Evolutionary conservation across 2,113 vertebrate species (phyloP).

Genomic region (Festucalex cinctus): DNA sequence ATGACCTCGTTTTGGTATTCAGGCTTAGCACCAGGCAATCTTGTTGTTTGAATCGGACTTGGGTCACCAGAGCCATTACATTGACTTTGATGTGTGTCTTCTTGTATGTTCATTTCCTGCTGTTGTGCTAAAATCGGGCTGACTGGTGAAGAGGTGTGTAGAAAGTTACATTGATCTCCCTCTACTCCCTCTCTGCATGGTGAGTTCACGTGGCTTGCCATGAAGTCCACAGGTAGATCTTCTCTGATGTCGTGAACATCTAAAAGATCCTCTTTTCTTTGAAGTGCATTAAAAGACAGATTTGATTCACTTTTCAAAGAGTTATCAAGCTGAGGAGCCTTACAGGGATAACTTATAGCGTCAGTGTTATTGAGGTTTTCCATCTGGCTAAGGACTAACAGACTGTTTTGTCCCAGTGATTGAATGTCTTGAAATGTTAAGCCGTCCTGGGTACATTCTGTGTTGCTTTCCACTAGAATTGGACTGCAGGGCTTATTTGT

Average conservation of each 20-base stretch:
- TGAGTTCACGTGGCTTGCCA: conserved; percentile 60
- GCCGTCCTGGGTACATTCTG: conserved; percentile 24
- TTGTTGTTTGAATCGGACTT: conserved; percentile 29
- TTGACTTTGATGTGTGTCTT: conserved; percentile 38
- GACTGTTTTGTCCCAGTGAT: conserved; percentile 43
- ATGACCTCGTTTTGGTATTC: conserved; percentile 30
- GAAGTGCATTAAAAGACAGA: conserved; percentile 36
- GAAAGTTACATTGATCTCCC: conserved; percentile 35
- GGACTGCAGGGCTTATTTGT: conserved; percentile 52
- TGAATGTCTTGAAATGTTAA: conserved; percentile 36
- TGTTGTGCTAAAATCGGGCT: conserved; percentile 39
- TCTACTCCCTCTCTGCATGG: conserved; percentile 51
- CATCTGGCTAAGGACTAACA: conserved; percentile 61
- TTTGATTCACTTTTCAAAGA: conserved; percentile 36
- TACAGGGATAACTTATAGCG: conserved; percentile 17
- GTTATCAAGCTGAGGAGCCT: conserved; percentile 31
- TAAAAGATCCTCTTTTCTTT: conserved; percentile 52
- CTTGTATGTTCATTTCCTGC: conserved; percentile 25
- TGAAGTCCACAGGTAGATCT: conserved; percentile 58
- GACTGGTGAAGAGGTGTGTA: conserved; percentile 32
- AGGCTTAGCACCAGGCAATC: conserved; percentile 33
- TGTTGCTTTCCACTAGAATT: conserved; percentile 41
- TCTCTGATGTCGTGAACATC: conserved; percentile 57
- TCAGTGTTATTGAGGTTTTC: conserved; percentile 38
- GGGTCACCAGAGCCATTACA: conserved; percentile 37